Base-by-base conservation (phyloP, 35 echinoderm and acorn worm genomes). In the Chiridota heheva region DNA sequence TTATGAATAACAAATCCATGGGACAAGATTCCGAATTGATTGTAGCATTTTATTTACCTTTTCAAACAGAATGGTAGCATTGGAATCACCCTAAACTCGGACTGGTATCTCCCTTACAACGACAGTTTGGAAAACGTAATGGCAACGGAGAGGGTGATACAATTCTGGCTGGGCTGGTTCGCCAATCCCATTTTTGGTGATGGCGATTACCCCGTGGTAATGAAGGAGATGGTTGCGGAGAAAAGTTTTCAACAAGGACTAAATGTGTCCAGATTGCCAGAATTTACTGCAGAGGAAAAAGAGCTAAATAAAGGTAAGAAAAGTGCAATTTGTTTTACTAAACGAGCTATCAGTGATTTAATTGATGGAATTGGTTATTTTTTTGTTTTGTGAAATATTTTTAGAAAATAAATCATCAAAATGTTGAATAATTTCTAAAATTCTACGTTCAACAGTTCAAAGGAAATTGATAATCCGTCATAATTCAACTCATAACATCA, bases 11-110 rank as follows among this genome's bases (percentile, higher is more conserved):
- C n/a, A n/a, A n/a, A n/a, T n/a, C n/a, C n/a, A n/a, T n/a, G n/a
- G n/a, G n/a, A n/a, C n/a, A n/a, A n/a, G n/a, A n/a, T n/a, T n/a
- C n/a, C n/a, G n/a, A n/a, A n/a, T n/a, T n/a, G n/a, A n/a, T n/a
- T n/a, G n/a, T n/a, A n/a, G n/a, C n/a, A n/a, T 16, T 2, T 56
- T 56, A 18, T 56, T 25, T 18, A 18, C 51, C 16, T 16, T 18
- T 18, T 56, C 34, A 35, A 1, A 58, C 65, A 89, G 73, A 72
- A 78, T 41, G 94, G 94, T 16, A 45, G 72, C 27, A 75, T 91
- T 38, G 94, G 88, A 10, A 97, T 97, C 29, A 88, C 88, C n/a
- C 72, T 91, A 22, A 91, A 88, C 61, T 82, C 72, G 4, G 89
- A 86, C 49, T 83, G 38, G 17, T 61, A 67, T 34, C 49, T 78